Conservation (phyloP, 2,888 invertebrate species). For the Spatulosminthurus flaviceps region DNA sequence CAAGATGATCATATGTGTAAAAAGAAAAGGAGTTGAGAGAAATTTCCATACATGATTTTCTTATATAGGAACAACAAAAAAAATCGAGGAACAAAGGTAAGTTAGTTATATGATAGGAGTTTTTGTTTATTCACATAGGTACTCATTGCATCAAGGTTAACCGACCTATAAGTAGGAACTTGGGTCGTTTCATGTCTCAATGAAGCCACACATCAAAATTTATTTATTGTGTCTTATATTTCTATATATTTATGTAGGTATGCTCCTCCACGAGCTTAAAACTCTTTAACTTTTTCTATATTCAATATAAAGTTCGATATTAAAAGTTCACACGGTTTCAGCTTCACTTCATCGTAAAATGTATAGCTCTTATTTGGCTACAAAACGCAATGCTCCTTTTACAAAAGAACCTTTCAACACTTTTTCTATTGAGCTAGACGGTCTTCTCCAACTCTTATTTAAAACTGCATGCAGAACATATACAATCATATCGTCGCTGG, state of each 20-base stretch:
- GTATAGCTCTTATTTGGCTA: no score
- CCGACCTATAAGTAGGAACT: constrained; percentile 2
- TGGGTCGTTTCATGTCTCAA: constrained; percentile 4
- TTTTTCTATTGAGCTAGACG: constrained; percentile 33
- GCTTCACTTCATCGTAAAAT: neutral
- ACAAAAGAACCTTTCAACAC: constrained; percentile 17
- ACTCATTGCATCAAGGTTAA: constrained; percentile 19
- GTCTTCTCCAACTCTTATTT: neutral
- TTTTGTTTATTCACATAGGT: neutral
- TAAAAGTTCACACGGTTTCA: constrained; percentile 25
- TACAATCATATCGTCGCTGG: no score
- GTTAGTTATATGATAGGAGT: neutral
- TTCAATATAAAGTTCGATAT: neutral
- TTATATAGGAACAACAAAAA: neutral
- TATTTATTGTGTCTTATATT: neutral
- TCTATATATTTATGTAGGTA: no score
- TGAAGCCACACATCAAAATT: neutral
- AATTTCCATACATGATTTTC: constrained; percentile 21
- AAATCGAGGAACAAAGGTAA: constrained; percentile 2
- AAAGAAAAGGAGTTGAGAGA: no score
- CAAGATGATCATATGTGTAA: constrained; percentile 5
- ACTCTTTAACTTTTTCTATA: neutral
- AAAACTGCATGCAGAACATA: neutral
- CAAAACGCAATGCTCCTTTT: no score
- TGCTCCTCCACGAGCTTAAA: neutral